phyloP scores from a whole-genome alignment of 2,888 invertebrate genomes.

The Xylota segnis region DNA sequence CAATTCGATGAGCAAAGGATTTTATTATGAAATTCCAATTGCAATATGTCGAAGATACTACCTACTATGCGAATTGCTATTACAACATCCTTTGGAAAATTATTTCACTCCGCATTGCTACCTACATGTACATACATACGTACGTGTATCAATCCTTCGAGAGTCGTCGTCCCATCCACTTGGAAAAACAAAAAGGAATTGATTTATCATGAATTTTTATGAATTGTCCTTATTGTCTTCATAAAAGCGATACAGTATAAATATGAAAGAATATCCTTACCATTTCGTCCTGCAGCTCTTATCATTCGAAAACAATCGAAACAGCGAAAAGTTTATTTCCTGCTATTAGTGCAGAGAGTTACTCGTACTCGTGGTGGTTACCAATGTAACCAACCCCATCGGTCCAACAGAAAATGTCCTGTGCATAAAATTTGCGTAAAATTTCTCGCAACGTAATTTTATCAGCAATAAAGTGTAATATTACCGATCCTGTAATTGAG shows the following conservation, averaged over 20 bases:
- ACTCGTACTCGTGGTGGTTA: conserved; percentile 3
- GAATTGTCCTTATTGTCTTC: conserved; percentile 6
- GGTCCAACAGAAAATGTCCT: conserved; percentile 9
- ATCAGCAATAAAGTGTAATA: conserved; percentile 51
- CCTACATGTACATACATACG: background rate
- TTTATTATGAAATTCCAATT: conserved; percentile 33
- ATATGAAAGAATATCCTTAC: conserved; percentile 5
- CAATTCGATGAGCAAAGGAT: conserved; percentile 18
- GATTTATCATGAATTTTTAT: conserved; percentile 48
- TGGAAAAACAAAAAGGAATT: conserved; percentile 41
- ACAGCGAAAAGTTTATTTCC: conserved; percentile 31
- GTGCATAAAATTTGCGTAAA: conserved; percentile 49
- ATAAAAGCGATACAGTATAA: background rate
- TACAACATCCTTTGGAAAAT: conserved; percentile 7
- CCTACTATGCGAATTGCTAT: background rate
- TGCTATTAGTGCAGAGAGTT: conserved; percentile 41
- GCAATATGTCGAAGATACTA: conserved; percentile 13
- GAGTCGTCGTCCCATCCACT: conserved; percentile 13
- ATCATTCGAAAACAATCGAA: conserved; percentile 33
- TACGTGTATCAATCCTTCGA: background rate
- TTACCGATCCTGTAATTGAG: conserved; percentile 37
- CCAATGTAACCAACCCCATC: too few relatives aligned
- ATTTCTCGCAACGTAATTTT: conserved; percentile 53
- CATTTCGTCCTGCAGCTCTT: background rate
- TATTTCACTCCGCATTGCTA: background rate